A percentile compares a stretch with the other conserved stretches of the same genome.
These are phyloP conservation scores for Eilema caniola DNA, from an alignment of 2,888 invertebrate genomes.

Conservation along the genomic window DNA sequence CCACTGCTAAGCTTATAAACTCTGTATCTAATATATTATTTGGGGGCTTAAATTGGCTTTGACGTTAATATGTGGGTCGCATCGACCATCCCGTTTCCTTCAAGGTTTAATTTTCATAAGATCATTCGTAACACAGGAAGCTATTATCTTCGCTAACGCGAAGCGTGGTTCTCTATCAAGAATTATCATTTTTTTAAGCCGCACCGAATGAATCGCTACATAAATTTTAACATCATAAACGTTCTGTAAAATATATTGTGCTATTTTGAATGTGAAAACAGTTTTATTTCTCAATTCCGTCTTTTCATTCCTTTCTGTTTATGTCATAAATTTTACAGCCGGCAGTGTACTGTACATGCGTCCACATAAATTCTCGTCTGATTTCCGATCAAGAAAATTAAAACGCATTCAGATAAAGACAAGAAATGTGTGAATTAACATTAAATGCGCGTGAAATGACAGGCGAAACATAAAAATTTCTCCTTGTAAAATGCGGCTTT, in stretches of 20 bases:
- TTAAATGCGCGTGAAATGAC: conserved; percentile 84
- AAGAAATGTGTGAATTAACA: conserved; percentile 79
- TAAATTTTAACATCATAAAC: conserved; percentile 72
- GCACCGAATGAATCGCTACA: conserved; percentile 63
- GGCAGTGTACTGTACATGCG: conserved; percentile 69
- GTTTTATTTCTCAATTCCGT: conserved; percentile 74
- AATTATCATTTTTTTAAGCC: conserved; percentile 68
- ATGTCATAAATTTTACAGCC: conserved; percentile 69
- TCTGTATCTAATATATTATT: conserved; percentile 31
- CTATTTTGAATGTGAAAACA: conserved; percentile 73
- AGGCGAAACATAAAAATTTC: conserved; percentile 79
- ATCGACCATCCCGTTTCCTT: conserved; percentile 41
- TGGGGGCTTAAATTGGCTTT: conserved; percentile 31
- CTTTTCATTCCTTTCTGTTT: conserved; percentile 61
- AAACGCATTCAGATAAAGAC: conserved; percentile 69
- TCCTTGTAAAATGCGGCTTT: conserved; percentile 72
- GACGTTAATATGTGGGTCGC: conserved; percentile 41
- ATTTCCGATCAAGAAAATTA: conserved; percentile 71
- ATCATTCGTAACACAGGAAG: conserved; percentile 62
- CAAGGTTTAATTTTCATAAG: conserved; percentile 52
- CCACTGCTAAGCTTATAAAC: conserved; percentile 15
- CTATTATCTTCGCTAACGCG: conserved; percentile 56
- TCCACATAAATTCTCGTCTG: conserved; percentile 65
- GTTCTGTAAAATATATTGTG: conserved; percentile 71
- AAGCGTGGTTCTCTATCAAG: conserved; percentile 62